Percentiles rank a stretch among this genome's conserved stretches.
phyloP scores from a whole-genome alignment of 2,888 invertebrate genomes.

The Ceraclea dissimilis region DNA sequence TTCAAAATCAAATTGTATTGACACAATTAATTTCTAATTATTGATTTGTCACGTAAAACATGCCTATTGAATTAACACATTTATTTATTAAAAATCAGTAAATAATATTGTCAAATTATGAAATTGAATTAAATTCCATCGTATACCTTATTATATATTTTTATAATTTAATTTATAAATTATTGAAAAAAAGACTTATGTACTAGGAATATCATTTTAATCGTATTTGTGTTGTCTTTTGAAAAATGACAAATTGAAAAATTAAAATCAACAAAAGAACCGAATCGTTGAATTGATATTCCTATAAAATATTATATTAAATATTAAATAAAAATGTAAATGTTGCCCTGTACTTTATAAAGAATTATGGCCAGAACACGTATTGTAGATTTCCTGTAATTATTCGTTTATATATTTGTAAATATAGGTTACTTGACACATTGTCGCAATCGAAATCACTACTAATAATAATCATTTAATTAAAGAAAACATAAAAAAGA shows the following conservation, averaged over 20 bases:
- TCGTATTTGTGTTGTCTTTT: not conserved
- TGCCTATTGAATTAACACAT: not conserved
- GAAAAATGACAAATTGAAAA: not conserved
- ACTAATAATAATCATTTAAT: not conserved
- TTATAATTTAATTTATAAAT: conserved; percentile 2
- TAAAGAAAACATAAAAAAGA: not conserved
- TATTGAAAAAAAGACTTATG: conserved; percentile 1
- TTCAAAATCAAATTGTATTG: no score
- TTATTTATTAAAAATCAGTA: no score
- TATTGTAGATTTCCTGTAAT: conserved; percentile 19
- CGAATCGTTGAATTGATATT: conserved; percentile 4
- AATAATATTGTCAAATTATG: no score
- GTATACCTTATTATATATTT: not conserved
- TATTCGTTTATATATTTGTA: conserved; percentile 20
- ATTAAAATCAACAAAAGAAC: not conserved
- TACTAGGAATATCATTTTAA: not conserved
- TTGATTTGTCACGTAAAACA: not conserved
- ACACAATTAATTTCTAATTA: no score
- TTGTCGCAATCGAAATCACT: conserved; percentile 14
- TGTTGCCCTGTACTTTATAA: conserved; percentile 15
- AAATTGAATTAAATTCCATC: not conserved
- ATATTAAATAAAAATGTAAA: conserved; percentile 2
- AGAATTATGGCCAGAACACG: conserved; percentile 20
- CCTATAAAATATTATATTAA: conserved; percentile 2
- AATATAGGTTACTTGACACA: conserved; percentile 15